Evolutionary conservation across 1,140 invertebrate species (phyloP), one percentile per base, ranked within the genome.

Genomic region (Batillaria attramentaria): DNA sequence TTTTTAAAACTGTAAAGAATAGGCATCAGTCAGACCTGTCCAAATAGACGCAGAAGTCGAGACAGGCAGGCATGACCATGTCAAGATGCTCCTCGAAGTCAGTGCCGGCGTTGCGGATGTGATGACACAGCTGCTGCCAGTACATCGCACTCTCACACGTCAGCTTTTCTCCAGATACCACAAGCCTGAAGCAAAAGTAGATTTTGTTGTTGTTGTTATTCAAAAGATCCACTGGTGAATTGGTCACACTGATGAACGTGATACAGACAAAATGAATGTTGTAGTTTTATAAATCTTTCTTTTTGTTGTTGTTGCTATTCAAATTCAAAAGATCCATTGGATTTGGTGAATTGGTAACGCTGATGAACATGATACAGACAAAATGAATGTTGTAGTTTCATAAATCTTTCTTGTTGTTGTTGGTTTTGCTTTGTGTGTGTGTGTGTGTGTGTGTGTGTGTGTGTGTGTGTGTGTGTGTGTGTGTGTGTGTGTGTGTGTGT

Each of bases 81-180:
- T 92, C 92, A 62, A 92, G 79, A 35, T 88, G 83, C 41, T 91
- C 90, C 24, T 90, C 90, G 54, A 84, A 89, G 18, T 87, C 79
- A 2, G 82, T 80, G 18, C 89, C 88, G 31, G 86, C 78, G 10
- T 73, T 66, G 46, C 85, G 79, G 16, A 91, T 66, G 74, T 86
- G 83, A 72, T 85, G 77, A 69, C 92, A 91, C 3, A 95, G 85
- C 83, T 91, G 93, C 39, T 92, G 90, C 94, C 94, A 95, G 84
- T 93, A 94, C 0, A 94, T 87, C 8, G 92, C 90, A 80, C 91
- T 92, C 85, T 95, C 94, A 84, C 87, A 85, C 13, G 81, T 88
- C 72, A 86, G 84, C 5, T 92, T 89, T 0, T 93, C 92, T 20
- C 92, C 70, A 16, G 93, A 92, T 41, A 95, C 92, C 66, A 90